Conservation (phyloP, 1,140 invertebrate genomes). For the Nasonia longicornis region DNA sequence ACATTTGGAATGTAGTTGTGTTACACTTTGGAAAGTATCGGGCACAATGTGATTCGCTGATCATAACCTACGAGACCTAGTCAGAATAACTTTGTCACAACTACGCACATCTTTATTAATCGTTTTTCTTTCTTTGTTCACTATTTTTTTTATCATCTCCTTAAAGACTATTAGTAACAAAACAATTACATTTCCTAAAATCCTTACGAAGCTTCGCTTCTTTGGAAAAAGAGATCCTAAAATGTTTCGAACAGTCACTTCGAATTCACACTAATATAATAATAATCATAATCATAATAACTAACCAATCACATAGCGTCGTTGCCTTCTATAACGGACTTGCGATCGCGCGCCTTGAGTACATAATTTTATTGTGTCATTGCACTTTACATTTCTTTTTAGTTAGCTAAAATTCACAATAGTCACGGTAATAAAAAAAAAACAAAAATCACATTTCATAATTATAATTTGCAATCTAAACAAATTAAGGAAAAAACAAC, state of each 20-base stretch:
- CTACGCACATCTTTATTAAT: slow-evolving; percentile 24
- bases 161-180: slow-evolving; percentile 40
- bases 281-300: slow-evolving; percentile 37
- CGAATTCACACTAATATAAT: slow-evolving; percentile 35
- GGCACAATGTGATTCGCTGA: slow-evolving; percentile 37
- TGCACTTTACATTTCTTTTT: slow-evolving; percentile 33
- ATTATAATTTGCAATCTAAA: slow-evolving; percentile 14
- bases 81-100: slow-evolving; percentile 37
- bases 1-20: slow-evolving; percentile 43
- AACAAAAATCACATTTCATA: background rate
- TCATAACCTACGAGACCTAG: slow-evolving; percentile 31
- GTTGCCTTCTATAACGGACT: slow-evolving; percentile 39
- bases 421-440: background rate
- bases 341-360: slow-evolving; percentile 38
- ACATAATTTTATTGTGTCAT: slow-evolving; percentile 43
- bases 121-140: slow-evolving; percentile 21
- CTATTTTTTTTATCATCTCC: slow-evolving; percentile 25
- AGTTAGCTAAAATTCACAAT: slow-evolving; percentile 26
- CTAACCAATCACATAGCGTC: slow-evolving; percentile 41
- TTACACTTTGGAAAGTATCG: slow-evolving; percentile 42
- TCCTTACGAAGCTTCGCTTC: slow-evolving; percentile 45
- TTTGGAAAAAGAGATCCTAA: slow-evolving; percentile 47
- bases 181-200: slow-evolving; percentile 41
- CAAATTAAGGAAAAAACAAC: background rate
- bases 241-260: slow-evolving; percentile 39